Base-by-base conservation (phyloP, 1,140 invertebrate genomes). In the Charaxes varanes region DNA sequence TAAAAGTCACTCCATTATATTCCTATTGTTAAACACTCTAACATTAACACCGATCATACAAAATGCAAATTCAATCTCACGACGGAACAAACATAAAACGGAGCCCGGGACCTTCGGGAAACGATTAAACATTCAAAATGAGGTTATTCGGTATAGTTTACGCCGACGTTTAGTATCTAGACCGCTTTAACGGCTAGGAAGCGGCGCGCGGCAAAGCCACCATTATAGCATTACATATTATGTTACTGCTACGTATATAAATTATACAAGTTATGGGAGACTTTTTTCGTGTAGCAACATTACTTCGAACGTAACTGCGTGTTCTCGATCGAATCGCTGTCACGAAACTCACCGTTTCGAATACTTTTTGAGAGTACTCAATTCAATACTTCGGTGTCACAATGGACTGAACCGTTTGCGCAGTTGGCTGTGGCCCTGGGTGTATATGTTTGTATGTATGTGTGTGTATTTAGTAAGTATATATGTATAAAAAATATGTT, bases 131-230 rank as follows among this genome's bases (percentile, higher is more conserved):
- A 60, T 65, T 63, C 44, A 65, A 62, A 68, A 65, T 56, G 54
- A 53, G 65, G 54, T 62, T 61, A 69, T 76, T 71, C 49, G 55
- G 64, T 59, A 62, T 64, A 62, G 60, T 74, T 74, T 74, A 74
- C 62, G 46, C 28, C 52, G 71, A 76, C 65, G 43, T 76, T 76
- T 70, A 76, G 51, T 65, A 66, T 67, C 71, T 69, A 70, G 65
- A 63, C 63, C 62, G 46, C 54, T 70, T 67, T 71, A 70, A 70
- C 65, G 41, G 60, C 53, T 62, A 71, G 67, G 63, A 71, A 72
- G 71, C 70, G 70, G 67, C 54, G 47, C 35, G 28, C 24, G 32
- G 53, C 48, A 64, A 70, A 70, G 62, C 54, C 35, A 30, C 41
- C 43, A 59, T 61, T 61, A 61, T 60, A 57, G 28, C 35, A 52